Percentiles rank a stretch among this genome's conserved stretches.
phyloP scores from a whole-genome alignment of 2,888 invertebrate genomes.

The Neoaliturus tenellus region DNA sequence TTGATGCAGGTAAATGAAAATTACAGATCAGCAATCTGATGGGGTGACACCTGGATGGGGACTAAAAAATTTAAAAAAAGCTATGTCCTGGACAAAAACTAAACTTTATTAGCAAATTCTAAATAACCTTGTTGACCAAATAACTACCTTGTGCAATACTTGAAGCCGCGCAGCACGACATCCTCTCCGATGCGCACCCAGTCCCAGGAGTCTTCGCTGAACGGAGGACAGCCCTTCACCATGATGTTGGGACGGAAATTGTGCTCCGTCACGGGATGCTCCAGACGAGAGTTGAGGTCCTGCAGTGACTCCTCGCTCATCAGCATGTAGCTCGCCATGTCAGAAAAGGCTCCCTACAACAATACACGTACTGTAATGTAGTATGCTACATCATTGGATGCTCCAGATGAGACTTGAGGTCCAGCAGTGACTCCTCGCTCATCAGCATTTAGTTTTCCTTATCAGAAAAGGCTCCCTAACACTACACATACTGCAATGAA shows the following conservation, averaged over 20 bases:
- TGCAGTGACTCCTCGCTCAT: conserved; percentile 81
- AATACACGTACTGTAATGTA: too few species aligned
- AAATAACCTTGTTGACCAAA: too few species aligned
- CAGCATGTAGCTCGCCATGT: conserved; percentile 81
- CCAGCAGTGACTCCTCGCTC: conserved; percentile 80
- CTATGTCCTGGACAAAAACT: too few species aligned
- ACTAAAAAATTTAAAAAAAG: too few species aligned
- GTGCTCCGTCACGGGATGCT: conserved; percentile 73
- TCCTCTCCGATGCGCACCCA: conserved; percentile 81
- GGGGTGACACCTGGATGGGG: too few species aligned
- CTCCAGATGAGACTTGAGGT: conserved; percentile 78
- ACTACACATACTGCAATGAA: too few species aligned
- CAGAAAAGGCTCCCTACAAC: conserved; percentile 79
- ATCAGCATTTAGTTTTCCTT: conserved; percentile 81
- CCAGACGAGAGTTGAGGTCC: conserved; percentile 79
- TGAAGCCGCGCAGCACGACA: conserved; percentile 78
- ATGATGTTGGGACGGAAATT: conserved; percentile 85
- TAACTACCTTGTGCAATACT: conserved; percentile 81
- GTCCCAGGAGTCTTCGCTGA: conserved; percentile 83
- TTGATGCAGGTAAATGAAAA: too few species aligned
- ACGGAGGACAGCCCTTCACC: conserved; percentile 76
- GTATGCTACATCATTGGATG: conserved; percentile 74
- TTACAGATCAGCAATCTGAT: too few species aligned
- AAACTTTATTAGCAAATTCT: too few species aligned
- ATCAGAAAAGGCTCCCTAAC: conserved; percentile 80